Conservation (phyloP, 2,113 vertebrate genomes). For the Xyliphius kryptos region DNA sequence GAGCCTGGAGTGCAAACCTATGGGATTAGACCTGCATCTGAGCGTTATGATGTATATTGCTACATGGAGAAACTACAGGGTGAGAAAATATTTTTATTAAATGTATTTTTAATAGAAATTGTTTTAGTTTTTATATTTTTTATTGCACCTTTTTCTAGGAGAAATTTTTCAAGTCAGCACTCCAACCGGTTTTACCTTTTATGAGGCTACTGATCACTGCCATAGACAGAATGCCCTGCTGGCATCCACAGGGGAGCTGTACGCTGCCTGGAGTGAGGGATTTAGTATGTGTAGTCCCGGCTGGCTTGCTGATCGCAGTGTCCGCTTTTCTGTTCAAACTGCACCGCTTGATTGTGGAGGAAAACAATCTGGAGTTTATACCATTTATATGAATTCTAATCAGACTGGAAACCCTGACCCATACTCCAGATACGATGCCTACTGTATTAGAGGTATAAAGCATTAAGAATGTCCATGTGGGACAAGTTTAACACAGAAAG, state of each 20-base stretch:
- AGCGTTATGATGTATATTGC: conserved; percentile 88
- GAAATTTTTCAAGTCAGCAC: conserved; percentile 84
- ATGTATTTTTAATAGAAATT: not conserved
- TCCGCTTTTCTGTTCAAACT: conserved; percentile 82
- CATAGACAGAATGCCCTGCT: conserved; percentile 75
- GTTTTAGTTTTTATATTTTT: too few relatives aligned
- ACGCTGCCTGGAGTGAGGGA: conserved; percentile 81
- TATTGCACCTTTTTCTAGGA: too few relatives aligned
- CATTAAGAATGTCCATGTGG: not conserved
- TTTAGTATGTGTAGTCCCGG: conserved; percentile 83
- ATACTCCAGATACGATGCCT: conserved; percentile 78
- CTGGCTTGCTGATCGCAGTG: conserved; percentile 83
- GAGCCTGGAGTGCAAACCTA: conserved; percentile 79
- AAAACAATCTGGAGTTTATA: conserved; percentile 76
- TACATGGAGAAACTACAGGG: conserved; percentile 77
- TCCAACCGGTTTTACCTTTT: conserved; percentile 76
- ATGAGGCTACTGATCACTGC: conserved; percentile 78
- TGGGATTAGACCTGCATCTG: conserved; percentile 69
- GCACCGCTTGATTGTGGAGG: conserved; percentile 74
- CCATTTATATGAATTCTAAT: conserved; percentile 74
- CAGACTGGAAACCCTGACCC: conserved; percentile 83
- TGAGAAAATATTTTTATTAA: conserved; percentile 44
- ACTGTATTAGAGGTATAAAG: conserved; percentile 88
- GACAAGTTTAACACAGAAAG: not conserved
- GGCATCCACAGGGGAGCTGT: conserved; percentile 80